Percentiles rank a stretch among this genome's conserved stretches.
These are phyloP conservation scores for Montipora foliosa DNA, from an alignment of 64 coral and sea anemone species.

Conservation along the genomic window DNA sequence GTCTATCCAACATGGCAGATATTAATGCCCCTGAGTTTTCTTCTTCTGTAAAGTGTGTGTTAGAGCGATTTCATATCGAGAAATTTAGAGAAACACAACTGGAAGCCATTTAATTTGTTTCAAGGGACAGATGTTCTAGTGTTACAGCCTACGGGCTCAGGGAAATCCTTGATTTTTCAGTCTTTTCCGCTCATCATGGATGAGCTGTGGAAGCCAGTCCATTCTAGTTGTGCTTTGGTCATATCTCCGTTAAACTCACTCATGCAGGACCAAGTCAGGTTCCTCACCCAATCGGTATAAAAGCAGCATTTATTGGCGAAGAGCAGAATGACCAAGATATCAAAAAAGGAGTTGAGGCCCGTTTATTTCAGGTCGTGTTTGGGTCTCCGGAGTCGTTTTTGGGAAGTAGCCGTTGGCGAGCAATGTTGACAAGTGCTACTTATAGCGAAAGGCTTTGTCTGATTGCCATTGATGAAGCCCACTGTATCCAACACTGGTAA, in stretches of 20 bases:
- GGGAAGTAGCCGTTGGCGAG: not conserved
- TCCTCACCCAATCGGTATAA: not conserved
- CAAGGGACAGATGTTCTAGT: conserved; percentile 7
- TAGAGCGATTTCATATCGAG: not conserved
- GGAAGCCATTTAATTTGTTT: not conserved
- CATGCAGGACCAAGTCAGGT: not conserved
- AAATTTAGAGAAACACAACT: not conserved
- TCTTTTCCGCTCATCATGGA: not conserved
- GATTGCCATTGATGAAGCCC: conserved; percentile 9
- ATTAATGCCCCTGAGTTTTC: not conserved
- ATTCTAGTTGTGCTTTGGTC: not conserved
- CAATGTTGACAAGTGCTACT: not conserved
- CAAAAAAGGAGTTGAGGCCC: not conserved
- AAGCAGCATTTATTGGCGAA: not conserved
- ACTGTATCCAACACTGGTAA: not conserved
- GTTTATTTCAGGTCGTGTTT: not conserved
- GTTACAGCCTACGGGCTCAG: not conserved
- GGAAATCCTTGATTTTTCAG: not conserved
- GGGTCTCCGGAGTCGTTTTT: conserved; percentile 23
- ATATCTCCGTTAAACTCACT: not conserved
- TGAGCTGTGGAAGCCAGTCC: not conserved
- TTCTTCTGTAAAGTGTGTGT: not conserved
- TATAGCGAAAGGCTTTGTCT: not conserved
- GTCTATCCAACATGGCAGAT: too few relatives aligned
- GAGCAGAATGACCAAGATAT: not conserved